Conservation (phyloP, 2,797 vertebrate species). For the Karalla daura region DNA sequence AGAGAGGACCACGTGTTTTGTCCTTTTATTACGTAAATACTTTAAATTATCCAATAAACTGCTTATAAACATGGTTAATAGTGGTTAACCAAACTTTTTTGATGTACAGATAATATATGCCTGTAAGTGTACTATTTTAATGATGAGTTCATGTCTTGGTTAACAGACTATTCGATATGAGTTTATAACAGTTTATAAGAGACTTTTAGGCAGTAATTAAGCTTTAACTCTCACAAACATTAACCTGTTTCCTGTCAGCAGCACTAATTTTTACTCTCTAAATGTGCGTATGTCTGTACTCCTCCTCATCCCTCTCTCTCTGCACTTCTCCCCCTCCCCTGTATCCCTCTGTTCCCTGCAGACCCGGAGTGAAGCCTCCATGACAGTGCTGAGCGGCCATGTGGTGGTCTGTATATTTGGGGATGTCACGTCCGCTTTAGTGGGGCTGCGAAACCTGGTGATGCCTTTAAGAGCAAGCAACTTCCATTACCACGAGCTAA, state of each 20-base stretch:
- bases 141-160: conserved; percentile 24
- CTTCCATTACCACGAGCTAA: conserved; percentile 99
- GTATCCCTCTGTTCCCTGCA: conserved; percentile 70
- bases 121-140: neutral
- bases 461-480: conserved; percentile 99
- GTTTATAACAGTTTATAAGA: conserved; percentile 56
- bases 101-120: conserved; percentile 11
- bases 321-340: conserved; percentile 28
- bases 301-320: conserved; percentile 43
- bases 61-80: conserved; percentile 66
- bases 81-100: conserved; percentile 51
- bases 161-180: conserved; percentile 57
- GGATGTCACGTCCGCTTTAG: conserved; percentile 96
- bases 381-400: conserved; percentile 98
- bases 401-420: conserved; percentile 99
- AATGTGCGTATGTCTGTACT: conserved; percentile 23
- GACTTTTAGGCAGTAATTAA: conserved; percentile 2
- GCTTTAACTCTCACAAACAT: conserved; percentile 2
- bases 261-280: conserved; percentile 12
- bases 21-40: conserved; percentile 24
- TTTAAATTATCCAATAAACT: conserved; percentile 49
- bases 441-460: conserved; percentile 98
- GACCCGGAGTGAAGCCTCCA: conserved; percentile 99
- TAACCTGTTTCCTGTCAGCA: conserved; percentile 18
- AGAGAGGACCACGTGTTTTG: conserved; percentile 9